Conservation (phyloP, 2,888 invertebrate genomes). For the Volucella inanis region DNA sequence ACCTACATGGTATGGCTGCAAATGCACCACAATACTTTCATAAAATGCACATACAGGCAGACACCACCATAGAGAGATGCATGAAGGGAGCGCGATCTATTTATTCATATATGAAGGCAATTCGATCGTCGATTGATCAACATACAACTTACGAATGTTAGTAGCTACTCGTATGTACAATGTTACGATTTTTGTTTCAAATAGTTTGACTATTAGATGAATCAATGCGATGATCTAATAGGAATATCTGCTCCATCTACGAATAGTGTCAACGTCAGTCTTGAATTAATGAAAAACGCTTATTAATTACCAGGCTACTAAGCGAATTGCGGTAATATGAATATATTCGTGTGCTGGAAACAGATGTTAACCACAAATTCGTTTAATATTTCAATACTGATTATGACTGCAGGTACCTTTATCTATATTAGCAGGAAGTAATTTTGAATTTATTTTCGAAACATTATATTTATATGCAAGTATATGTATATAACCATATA, state of each 20-base stretch:
- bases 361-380: constrained; percentile 16
- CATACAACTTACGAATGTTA: neutral
- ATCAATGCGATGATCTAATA: constrained; percentile 45
- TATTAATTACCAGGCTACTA: constrained; percentile 35
- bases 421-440: constrained; percentile 17
- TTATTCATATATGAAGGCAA: neutral
- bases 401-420: neutral
- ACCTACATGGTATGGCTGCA: constrained; percentile 50
- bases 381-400: constrained; percentile 9
- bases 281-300: constrained; percentile 15
- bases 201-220: neutral
- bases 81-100: constrained; percentile 7
- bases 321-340: neutral
- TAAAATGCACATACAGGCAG: no score
- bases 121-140: neutral
- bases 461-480: neutral
- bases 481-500: no score
- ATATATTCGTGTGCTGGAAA: neutral
- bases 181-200: neutral
- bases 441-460: neutral
- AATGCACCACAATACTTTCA: no score
- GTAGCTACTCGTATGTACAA: neutral
- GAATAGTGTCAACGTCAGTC: constrained; percentile 39
- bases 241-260: neutral
- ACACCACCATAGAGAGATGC: neutral